Conservation (phyloP, 37 sponge, comb jelly and placozoan species). For the Beroe forskalii region DNA sequence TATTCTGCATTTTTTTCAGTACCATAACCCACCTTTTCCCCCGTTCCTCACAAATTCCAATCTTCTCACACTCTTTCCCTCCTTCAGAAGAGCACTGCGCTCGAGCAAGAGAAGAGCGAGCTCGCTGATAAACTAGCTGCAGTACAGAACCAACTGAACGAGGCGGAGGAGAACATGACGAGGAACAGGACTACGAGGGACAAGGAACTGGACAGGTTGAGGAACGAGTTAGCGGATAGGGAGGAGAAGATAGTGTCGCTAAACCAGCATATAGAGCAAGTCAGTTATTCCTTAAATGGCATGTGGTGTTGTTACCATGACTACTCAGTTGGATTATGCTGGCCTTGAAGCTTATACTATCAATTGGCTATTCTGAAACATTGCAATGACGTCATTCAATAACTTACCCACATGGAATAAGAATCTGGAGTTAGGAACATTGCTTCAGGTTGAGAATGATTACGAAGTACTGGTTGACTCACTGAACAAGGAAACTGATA, state of each 20-base stretch:
- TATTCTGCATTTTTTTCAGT: no score
- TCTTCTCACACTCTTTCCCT: background rate
- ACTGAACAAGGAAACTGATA: constrained; percentile 56
- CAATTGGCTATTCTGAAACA: no score
- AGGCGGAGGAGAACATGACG: background rate
- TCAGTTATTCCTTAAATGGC: no score
- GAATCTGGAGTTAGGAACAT: no score
- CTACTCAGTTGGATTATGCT: no score
- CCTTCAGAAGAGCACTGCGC: background rate
- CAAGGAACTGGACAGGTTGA: background rate
- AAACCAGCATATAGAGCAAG: background rate
- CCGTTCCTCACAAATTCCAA: no score
- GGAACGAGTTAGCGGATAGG: background rate
- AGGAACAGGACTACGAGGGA: background rate
- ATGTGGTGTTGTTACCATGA: no score
- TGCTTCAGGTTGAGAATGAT: constrained; percentile 45
- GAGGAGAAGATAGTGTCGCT: background rate
- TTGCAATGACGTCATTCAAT: no score
- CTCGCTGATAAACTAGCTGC: background rate
- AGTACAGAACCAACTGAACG: background rate
- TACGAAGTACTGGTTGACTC: constrained; percentile 29
- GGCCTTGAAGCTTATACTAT: no score
- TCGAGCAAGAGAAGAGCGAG: background rate
- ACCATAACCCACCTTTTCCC: no score
- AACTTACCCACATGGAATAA: no score